Conservation (phyloP, 2,797 vertebrate genomes). For the Dermochelys coriacea region DNA sequence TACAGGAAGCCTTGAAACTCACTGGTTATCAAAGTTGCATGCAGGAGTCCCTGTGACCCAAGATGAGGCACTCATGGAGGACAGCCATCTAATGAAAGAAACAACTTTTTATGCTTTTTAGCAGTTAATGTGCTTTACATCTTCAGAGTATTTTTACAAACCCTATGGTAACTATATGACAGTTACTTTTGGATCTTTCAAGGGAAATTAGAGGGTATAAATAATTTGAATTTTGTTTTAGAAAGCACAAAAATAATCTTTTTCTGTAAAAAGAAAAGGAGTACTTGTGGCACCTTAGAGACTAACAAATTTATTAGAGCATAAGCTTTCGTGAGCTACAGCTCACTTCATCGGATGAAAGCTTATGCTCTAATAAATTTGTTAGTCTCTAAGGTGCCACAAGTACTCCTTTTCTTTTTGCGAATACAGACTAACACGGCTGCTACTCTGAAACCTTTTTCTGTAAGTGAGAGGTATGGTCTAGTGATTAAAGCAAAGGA, state of each 20-base stretch:
- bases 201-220: background rate
- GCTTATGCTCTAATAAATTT: too few species aligned
- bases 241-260: background rate
- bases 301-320: too few species aligned
- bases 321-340: too few species aligned
- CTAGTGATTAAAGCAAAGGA: background rate
- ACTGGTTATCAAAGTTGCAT: background rate
- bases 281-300: too few species aligned
- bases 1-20: background rate
- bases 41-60: background rate
- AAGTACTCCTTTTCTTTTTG: too few species aligned
- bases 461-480: background rate
- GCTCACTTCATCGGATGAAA: too few species aligned
- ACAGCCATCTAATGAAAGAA: background rate
- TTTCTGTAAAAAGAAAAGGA: too few species aligned
- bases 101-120: background rate
- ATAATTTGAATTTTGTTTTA: background rate
- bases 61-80: background rate
- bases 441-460: too few species aligned
- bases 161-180: background rate
- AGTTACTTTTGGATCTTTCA: background rate
- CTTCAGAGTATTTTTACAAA: background rate
- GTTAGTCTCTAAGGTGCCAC: too few species aligned
- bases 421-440: too few species aligned
- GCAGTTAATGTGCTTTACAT: background rate